phyloP scores from a whole-genome alignment of 2,888 invertebrate genomes.

The Spodoptera exigua region DNA sequence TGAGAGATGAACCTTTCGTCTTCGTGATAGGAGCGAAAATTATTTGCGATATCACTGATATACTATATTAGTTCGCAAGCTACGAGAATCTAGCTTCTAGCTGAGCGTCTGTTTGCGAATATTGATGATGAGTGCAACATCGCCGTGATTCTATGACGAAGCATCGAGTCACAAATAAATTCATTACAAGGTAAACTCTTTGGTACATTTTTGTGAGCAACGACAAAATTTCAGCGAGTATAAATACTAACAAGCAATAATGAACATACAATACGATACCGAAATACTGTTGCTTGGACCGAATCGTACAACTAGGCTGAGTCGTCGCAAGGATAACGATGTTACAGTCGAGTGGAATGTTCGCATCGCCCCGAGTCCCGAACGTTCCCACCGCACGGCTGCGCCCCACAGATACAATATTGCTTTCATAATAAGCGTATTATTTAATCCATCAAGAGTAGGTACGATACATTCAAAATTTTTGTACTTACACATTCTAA shows the following conservation, averaged over 20 bases:
- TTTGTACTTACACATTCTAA: constrained; percentile 87
- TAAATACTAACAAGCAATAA: constrained; percentile 72
- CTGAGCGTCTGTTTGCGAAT: constrained; percentile 19
- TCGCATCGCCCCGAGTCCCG: constrained; percentile 67
- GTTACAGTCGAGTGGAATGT: constrained; percentile 75
- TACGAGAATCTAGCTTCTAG: constrained; percentile 34
- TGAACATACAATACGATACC: constrained; percentile 70
- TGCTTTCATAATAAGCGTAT: constrained; percentile 83
- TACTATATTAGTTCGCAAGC: constrained; percentile 42
- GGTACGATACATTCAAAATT: constrained; percentile 78
- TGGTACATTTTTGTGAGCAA: constrained; percentile 89
- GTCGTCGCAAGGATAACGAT: constrained; percentile 41
- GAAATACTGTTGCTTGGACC: constrained; percentile 76
- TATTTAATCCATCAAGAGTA: constrained; percentile 75
- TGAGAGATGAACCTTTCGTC: constrained; percentile 38
- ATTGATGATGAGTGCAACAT: constrained; percentile 32
- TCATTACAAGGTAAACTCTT: constrained; percentile 80
- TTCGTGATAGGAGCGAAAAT: constrained; percentile 42
- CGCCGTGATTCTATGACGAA: constrained; percentile 48
- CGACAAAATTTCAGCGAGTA: constrained; percentile 75
- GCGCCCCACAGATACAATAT: constrained; percentile 76
- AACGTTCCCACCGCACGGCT: constrained; percentile 71
- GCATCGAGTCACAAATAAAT: constrained; percentile 59
- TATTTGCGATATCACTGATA: constrained; percentile 31
- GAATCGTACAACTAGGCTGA: constrained; percentile 60